Conservation (phyloP, 2,888 invertebrate genomes). For the Operophtera brumata region DNA sequence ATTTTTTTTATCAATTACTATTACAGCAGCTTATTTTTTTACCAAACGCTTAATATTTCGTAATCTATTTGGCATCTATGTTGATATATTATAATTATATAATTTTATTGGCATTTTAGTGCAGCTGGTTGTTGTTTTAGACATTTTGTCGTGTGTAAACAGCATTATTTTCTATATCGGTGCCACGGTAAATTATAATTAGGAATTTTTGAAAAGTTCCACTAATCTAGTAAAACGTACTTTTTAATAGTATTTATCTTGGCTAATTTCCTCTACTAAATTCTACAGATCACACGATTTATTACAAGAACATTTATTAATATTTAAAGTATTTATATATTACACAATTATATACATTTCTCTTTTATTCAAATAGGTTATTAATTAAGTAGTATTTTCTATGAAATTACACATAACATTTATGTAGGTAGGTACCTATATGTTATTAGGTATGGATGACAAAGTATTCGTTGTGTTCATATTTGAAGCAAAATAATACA, state of each 20-base stretch:
- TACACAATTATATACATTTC: constrained; percentile 53
- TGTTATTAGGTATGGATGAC: constrained; percentile 2
- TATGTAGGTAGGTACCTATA: neutral
- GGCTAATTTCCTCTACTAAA: constrained; percentile 54
- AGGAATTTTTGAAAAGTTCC: constrained; percentile 1
- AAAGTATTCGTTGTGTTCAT: constrained; percentile 21
- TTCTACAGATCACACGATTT: constrained; percentile 67
- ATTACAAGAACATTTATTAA: constrained; percentile 59
- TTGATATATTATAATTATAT: neutral
- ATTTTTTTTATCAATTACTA: too few relatives aligned
- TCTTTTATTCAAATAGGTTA: constrained; percentile 1
- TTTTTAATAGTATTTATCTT: constrained; percentile 31
- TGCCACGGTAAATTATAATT: neutral
- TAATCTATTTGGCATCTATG: neutral
- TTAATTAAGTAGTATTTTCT: constrained; percentile 4
- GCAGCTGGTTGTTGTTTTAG: constrained; percentile 52
- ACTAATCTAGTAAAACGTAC: constrained; percentile 9
- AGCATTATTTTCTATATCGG: neutral
- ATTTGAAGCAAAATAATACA: neutral
- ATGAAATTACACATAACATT: constrained; percentile 5
- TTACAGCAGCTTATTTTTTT: too few relatives aligned
- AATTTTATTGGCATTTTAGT: neutral
- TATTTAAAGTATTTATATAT: constrained; percentile 43
- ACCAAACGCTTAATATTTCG: neutral
- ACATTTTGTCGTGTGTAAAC: constrained; percentile 12